A percentile compares a stretch with the other conserved stretches of the same genome.
These are phyloP conservation scores for Cheilosia grossa DNA, from an alignment of 2,888 invertebrate species.

Conservation along the genomic window DNA sequence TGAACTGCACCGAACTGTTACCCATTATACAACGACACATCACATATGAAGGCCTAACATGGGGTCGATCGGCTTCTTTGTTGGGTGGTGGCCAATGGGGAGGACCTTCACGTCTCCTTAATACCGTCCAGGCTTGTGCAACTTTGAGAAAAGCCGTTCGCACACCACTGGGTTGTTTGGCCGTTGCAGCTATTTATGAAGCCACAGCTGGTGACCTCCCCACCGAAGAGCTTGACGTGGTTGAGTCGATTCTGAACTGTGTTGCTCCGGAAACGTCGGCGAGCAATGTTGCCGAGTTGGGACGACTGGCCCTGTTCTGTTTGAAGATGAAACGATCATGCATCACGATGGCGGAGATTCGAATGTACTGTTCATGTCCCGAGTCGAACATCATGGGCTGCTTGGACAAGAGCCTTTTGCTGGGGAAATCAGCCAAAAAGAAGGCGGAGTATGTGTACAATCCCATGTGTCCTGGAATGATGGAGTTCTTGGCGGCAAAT, in stretches of 20 bases:
- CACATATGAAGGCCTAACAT: constrained; percentile 84
- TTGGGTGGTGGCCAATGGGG: constrained; percentile 84
- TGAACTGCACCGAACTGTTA: constrained; percentile 80
- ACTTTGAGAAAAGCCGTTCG: constrained; percentile 83
- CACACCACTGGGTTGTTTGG: constrained; percentile 85
- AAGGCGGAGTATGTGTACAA: constrained; percentile 83
- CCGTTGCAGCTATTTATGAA: constrained; percentile 84
- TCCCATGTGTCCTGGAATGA: constrained; percentile 84
- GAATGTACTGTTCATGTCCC: constrained; percentile 82
- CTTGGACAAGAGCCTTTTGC: constrained; percentile 82
- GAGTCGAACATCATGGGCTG: constrained; percentile 83
- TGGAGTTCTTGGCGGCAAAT: constrained; percentile 85
- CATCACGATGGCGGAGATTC: constrained; percentile 84
- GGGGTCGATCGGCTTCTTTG: constrained; percentile 84
- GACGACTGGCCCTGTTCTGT: constrained; percentile 84
- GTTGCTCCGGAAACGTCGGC: constrained; percentile 79
- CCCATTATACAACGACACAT: constrained; percentile 84
- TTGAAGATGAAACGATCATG: constrained; percentile 84
- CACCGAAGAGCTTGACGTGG: constrained; percentile 80
- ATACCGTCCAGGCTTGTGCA: constrained; percentile 82
- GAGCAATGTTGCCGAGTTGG: constrained; percentile 84
- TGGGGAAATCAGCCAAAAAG: constrained; percentile 82
- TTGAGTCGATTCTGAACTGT: constrained; percentile 81
- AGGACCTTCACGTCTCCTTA: constrained; percentile 82
- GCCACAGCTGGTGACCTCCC: constrained; percentile 82